These are phyloP conservation scores for Mareca strepera DNA, from an alignment of 2,797 vertebrate genomes.

Conservation along the genomic window DNA sequence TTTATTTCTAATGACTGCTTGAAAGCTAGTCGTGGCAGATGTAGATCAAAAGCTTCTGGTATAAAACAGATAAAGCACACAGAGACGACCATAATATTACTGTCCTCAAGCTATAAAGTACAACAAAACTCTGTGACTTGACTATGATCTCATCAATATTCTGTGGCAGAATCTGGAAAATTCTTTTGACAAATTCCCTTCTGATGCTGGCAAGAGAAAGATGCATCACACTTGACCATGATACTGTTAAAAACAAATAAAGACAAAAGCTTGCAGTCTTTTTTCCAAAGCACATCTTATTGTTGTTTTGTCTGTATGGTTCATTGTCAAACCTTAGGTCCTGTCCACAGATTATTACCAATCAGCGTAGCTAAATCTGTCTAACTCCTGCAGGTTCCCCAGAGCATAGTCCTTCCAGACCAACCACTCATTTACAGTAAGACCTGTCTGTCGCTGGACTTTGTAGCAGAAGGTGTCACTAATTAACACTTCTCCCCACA, in stretches of 20 bases:
- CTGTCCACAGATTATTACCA: not conserved
- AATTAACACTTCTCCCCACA: slow-evolving; percentile 37
- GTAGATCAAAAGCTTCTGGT: not conserved
- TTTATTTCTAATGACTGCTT: not conserved
- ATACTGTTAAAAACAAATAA: not conserved
- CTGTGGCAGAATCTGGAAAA: not conserved
- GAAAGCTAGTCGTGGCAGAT: not conserved
- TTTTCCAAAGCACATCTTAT: not conserved
- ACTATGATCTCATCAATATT: not conserved
- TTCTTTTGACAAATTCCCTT: not conserved
- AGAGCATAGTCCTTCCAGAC: slow-evolving; percentile 36
- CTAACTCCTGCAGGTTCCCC: slow-evolving; percentile 44
- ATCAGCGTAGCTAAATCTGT: slow-evolving; percentile 34
- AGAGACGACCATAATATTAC: not conserved
- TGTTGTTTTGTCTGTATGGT: not conserved
- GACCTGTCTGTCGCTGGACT: slow-evolving; percentile 36
- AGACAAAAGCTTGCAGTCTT: not conserved
- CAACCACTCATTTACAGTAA: slow-evolving; percentile 51
- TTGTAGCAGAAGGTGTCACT: slow-evolving; percentile 55
- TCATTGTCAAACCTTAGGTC: not conserved
- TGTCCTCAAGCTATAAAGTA: not conserved
- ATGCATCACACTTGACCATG: not conserved
- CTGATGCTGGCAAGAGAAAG: not conserved
- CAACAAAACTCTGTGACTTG: not conserved
- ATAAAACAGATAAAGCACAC: not conserved